A percentile compares a stretch with the other conserved stretches of the same genome.
These are phyloP conservation scores for Loriculus beryllinus DNA, from an alignment of 2,797 vertebrate genomes.

Conservation along the genomic window DNA sequence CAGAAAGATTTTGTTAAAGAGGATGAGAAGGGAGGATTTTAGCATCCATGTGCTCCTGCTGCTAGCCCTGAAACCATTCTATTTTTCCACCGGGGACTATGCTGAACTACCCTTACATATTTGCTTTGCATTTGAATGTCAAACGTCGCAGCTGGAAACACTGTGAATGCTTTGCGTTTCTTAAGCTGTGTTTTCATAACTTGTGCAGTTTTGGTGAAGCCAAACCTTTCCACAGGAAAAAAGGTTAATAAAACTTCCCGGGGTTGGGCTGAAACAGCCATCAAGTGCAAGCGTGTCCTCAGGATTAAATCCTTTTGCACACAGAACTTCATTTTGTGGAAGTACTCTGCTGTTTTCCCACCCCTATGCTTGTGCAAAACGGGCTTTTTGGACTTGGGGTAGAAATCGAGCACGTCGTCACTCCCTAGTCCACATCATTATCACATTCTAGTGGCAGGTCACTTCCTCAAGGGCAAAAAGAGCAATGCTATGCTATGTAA, in stretches of 20 bases:
- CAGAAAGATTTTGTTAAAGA: background rate
- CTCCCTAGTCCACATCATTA: background rate
- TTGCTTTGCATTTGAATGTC: background rate
- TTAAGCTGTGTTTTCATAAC: background rate
- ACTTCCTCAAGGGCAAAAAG: background rate
- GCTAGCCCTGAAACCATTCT: background rate
- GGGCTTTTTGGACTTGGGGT: background rate
- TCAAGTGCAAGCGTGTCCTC: background rate
- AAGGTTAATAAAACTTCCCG: background rate
- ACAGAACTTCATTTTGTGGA: background rate
- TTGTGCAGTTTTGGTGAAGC: background rate
- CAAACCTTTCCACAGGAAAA: background rate
- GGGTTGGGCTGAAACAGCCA: background rate
- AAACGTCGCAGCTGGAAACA: background rate
- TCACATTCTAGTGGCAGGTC: background rate
- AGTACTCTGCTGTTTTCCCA: background rate
- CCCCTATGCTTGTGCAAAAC: background rate
- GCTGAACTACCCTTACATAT: background rate
- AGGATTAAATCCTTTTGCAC: background rate
- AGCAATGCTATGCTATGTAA: background rate
- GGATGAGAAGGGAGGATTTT: background rate
- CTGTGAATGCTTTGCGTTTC: background rate
- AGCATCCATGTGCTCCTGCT: background rate
- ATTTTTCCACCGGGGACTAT: background rate
- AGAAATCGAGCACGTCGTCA: rapidly evolving